Percentiles rank a stretch among this genome's conserved stretches.
Conservation (phyloP, 2,113 vertebrate species). For the Antechinus flavipes region DNA sequence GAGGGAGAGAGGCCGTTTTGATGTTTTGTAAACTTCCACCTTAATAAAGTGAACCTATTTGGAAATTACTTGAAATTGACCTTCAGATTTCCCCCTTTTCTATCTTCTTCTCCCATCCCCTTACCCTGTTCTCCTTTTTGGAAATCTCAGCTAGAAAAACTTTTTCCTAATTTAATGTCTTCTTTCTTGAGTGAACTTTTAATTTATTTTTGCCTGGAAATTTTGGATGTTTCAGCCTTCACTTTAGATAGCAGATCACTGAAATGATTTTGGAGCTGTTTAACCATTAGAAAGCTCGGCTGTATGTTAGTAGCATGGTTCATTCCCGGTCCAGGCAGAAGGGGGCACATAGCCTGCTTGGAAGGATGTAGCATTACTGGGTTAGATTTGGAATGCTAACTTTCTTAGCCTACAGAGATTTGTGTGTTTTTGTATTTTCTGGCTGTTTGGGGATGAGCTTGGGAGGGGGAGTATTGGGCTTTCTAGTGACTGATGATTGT, state of each 20-base stretch:
- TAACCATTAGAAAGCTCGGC: background rate
- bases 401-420: conserved; percentile 60
- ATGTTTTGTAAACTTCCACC: conserved; percentile 72
- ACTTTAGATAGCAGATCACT: conserved; percentile 9
- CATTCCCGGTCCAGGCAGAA: background rate
- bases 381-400: conserved; percentile 15
- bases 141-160: conserved; percentile 64
- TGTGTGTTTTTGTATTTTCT: conserved; percentile 74
- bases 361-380: background rate
- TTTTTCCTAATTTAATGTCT: conserved; percentile 61
- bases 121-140: background rate
- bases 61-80: conserved; percentile 83
- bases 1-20: conserved; percentile 16
- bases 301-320: background rate
- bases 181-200: conserved; percentile 74
- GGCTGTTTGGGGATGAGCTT: conserved; percentile 39
- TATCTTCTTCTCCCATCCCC: background rate
- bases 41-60: conserved; percentile 72
- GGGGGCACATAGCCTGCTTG: conserved; percentile 5
- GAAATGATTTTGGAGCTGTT: background rate
- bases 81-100: conserved; percentile 54
- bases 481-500: conserved; percentile 79
- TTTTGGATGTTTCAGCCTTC: conserved; percentile 56
- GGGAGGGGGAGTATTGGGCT: conserved; percentile 66
- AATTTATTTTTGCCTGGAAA: conserved; percentile 83